Evolutionary conservation across 2,113 vertebrate species (phyloP).

Genomic region (Sander lucioperca): DNA sequence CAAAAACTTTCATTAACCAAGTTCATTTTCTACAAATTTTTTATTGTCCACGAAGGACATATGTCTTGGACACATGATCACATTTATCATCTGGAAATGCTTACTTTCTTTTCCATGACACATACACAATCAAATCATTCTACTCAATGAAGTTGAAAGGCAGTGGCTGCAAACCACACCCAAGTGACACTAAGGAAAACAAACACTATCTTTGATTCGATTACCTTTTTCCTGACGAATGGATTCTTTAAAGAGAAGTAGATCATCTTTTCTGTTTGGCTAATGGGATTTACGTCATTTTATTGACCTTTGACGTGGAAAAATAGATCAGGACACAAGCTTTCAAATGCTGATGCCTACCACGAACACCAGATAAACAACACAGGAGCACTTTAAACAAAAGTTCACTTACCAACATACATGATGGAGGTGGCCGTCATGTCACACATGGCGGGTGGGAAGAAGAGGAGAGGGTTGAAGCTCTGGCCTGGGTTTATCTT

Average conservation of each 20-base stretch:
- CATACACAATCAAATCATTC: not conserved
- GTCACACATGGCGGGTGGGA: slow-evolving; percentile 93
- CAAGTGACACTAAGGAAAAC: not conserved
- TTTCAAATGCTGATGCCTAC: too few species aligned
- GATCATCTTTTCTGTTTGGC: not conserved
- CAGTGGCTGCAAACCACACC: too few species aligned
- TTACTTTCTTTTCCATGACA: not conserved
- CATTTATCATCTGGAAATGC: not conserved
- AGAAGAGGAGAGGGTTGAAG: slow-evolving; percentile 91
- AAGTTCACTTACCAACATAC: slow-evolving; percentile 91
- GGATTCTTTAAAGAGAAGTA: not conserved
- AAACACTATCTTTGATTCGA: not conserved
- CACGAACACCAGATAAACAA: too few species aligned
- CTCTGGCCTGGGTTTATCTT: slow-evolving; percentile 79
- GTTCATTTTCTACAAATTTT: not conserved
- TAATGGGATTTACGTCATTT: not conserved
- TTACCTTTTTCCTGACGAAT: not conserved
- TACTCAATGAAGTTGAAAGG: not conserved
- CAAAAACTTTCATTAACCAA: not conserved
- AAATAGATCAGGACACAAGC: not conserved
- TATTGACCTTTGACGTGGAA: slow-evolving; percentile 20
- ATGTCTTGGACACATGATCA: too few species aligned
- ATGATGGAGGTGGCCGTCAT: slow-evolving; percentile 94
- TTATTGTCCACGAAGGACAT: too few species aligned
- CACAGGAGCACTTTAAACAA: too few species aligned